Base-by-base conservation (phyloP, 92 coral and sea anemone species). In the Plumapathes pennacea region DNA sequence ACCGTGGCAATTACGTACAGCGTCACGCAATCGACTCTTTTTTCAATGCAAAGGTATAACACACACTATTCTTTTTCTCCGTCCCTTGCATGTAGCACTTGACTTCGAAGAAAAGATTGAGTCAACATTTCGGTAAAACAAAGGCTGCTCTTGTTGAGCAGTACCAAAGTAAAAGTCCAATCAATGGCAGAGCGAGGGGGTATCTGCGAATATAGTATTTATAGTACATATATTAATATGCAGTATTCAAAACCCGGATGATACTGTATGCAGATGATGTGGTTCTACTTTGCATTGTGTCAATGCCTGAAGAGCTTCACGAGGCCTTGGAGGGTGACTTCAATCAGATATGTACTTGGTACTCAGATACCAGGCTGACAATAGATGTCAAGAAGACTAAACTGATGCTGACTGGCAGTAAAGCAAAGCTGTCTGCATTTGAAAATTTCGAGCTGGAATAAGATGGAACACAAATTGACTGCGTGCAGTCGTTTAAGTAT, bases 331-430 rank as follows among this genome's bases (percentile, higher is more conserved):
- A 49, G 29, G 50, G 36, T 57, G 75, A 65, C 8, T 76, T 65
- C 30, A 34, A 50, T 31, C 47, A 38, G 53, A 67, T 52, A n/a
- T 51, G 51, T 24, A 29, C 38, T 32, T 76, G 83, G 83, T 76
- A 76, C 49, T 47, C 42, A 21, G 57, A 67, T 24, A 76, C 65
- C 54, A 51, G 60, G 36, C 42, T 76, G 67, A 65, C 69, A 10
- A 23, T 74, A 23, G 55, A 74, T 56, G 74, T 54, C 38, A 64
- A 74, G 59, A 64, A 74, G 60, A 74, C 61, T n/a, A 76, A 57
- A 32, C 46, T 67, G 51, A 58, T 67, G 69, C 57, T 57, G 47
- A 55, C 52, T 37, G 76, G 82, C 15, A 64, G 81, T 34, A 71
- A 64, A 63, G 56, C 39, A 31, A 56, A 47, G 75, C 50, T 71